A percentile compares a stretch with the other conserved stretches of the same genome.
These are phyloP conservation scores for Psittacula cyanocephala DNA, from an alignment of 2,113 vertebrate species.

Conservation along the genomic window DNA sequence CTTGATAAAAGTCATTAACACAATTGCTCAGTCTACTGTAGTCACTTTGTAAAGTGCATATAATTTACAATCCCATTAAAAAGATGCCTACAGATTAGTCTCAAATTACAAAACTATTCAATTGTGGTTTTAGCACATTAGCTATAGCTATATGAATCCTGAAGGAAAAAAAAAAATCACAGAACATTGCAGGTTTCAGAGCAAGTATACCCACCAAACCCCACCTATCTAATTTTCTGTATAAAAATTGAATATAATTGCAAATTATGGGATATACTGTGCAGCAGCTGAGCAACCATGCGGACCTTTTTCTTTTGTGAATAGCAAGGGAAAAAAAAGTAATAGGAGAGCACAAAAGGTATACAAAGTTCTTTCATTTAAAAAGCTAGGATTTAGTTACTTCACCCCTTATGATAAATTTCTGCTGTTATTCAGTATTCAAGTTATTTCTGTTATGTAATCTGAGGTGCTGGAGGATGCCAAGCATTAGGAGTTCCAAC, in stretches of 20 bases:
- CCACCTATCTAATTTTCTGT: background rate
- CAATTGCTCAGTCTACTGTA: constrained; percentile 43
- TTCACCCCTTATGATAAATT: background rate
- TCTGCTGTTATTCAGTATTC: background rate
- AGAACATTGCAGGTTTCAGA: background rate
- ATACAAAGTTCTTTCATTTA: background rate
- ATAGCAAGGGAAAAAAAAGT: background rate
- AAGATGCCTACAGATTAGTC: constrained; percentile 28
- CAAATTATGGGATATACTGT: background rate
- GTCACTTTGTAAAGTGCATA: constrained; percentile 25
- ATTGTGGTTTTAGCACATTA: background rate
- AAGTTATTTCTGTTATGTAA: background rate
- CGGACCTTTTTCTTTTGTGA: background rate
- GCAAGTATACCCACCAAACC: background rate
- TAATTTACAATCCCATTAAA: constrained; percentile 63
- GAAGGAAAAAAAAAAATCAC: background rate
- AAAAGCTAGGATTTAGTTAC: background rate
- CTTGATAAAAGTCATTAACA: constrained; percentile 56
- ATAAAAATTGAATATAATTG: background rate
- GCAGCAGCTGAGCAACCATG: background rate
- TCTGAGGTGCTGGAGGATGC: background rate
- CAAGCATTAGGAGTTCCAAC: background rate
- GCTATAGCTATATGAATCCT: background rate
- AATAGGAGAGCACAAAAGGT: background rate
- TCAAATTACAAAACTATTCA: constrained; percentile 37